Evolutionary conservation across 2,888 invertebrate species (phyloP), one percentile per base, ranked within the genome.

Genomic region (Meteorus cinctellus): DNA sequence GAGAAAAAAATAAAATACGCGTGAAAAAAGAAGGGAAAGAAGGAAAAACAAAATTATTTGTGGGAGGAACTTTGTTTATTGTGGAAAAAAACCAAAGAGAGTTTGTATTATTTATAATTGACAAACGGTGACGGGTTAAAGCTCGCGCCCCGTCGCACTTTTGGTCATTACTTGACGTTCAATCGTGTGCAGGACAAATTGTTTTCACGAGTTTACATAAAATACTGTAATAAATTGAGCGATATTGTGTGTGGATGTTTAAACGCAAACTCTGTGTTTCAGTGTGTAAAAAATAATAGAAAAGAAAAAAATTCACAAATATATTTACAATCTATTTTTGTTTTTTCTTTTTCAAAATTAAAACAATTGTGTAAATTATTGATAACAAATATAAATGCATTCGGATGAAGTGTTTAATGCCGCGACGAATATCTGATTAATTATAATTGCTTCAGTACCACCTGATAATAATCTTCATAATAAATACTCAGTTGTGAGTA

Each of bases 101-200:
- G 41, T 41, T 41, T 41, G 41, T 41, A 41, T 41, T 41, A 41
- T 41, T 41, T 41, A 41, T 41, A 41, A 41, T 41, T 41, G 41
- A 41, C 41, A 12, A 2, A 41, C 41, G 12, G 41, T 12, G 41
- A 41, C 24, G 55, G 48, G 48, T n/a, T 16, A 16, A 48, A n/a
- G 45, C 8, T n/a, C 55, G 2, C 55, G 55, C 4, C 55, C 34
- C 65, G 65, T 65, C 65, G 65, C 65, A 10, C 34, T 65, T 36
- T 36, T 8, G 19, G 36, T 65, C 36, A 65, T 36, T 8, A 55
- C 19, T 55, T 55, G 24, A 65, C 65, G 65, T 36, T 65, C 65
- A 41, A 65, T 65, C 65, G 65, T 36, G 65, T 41, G 8, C 41
- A 65, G 65, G 65, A 65, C 65, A 65, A 34, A 36, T 36, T 65